phyloP scores from a whole-genome alignment of 2,113 vertebrate genomes.

The Fregata magnificens region DNA sequence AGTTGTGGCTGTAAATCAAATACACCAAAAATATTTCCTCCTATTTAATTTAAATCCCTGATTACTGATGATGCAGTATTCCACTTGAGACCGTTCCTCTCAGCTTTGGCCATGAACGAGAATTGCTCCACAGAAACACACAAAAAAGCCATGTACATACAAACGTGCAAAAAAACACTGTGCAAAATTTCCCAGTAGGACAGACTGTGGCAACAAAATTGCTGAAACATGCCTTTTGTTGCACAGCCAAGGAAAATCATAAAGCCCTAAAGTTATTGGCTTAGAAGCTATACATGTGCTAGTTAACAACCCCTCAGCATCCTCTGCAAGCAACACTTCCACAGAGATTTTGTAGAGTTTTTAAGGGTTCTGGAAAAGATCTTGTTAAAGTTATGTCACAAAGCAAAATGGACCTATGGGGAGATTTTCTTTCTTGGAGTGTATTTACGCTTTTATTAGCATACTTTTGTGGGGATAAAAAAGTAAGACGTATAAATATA shows the following conservation, averaged over 20 bases:
- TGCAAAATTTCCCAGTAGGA: neutral
- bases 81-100: neutral
- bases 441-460: neutral
- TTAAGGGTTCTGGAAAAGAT: neutral
- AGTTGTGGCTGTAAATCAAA: constrained; percentile 27
- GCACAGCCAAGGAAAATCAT: neutral
- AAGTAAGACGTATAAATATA: neutral
- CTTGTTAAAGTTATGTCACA: neutral
- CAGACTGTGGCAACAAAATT: neutral
- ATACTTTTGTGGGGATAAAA: neutral
- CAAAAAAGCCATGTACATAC: neutral
- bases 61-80: neutral
- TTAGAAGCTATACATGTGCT: neutral
- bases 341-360: neutral
- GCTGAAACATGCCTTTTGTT: neutral
- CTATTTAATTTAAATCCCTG: neutral
- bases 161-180: neutral
- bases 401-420: neutral
- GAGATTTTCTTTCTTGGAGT: neutral
- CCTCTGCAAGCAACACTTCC: neutral
- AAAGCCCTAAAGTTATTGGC: neutral
- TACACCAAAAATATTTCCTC: constrained; percentile 10
- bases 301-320: neutral
- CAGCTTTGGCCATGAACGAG: neutral
- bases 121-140: neutral